These are phyloP conservation scores for Oophaga sylvatica DNA, from an alignment of 2,797 vertebrate species.

Conservation along the genomic window DNA sequence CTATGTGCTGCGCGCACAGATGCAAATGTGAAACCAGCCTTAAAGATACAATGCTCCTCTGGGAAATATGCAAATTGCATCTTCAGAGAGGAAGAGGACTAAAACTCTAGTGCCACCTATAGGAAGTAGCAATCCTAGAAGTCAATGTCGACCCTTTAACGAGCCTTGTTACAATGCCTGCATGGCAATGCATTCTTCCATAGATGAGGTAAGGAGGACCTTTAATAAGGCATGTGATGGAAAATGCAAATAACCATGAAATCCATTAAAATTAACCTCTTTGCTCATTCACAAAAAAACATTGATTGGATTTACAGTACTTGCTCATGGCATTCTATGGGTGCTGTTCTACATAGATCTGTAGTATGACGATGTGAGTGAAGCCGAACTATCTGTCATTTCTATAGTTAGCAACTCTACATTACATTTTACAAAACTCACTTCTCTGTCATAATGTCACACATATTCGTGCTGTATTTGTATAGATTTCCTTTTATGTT, in stretches of 20 bases:
- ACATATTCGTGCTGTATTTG: conserved; percentile 16
- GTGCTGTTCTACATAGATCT: neutral
- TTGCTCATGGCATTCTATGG: neutral
- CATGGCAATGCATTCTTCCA: too few relatives aligned
- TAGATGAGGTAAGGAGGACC: too few relatives aligned
- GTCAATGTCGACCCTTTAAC: too few relatives aligned
- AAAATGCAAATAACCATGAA: neutral
- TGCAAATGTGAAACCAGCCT: too few relatives aligned
- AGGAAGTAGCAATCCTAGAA: too few relatives aligned
- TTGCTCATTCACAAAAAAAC: neutral
- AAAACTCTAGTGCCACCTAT: too few relatives aligned
- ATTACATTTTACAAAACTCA: neutral
- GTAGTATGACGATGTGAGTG: neutral
- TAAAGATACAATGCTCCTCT: too few relatives aligned
- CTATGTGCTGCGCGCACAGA: too few relatives aligned
- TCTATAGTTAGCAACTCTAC: neutral
- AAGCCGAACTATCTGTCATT: neutral
- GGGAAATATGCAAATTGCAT: too few relatives aligned
- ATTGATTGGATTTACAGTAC: neutral
- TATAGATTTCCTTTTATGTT: conserved; percentile 46
- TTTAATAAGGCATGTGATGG: too few relatives aligned
- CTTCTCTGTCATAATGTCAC: conserved; percentile 15
- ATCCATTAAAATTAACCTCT: neutral
- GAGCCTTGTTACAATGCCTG: too few relatives aligned
- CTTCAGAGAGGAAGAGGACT: too few relatives aligned